Conservation (phyloP, 2,888 invertebrate species). For the Crioceris asparagi region DNA sequence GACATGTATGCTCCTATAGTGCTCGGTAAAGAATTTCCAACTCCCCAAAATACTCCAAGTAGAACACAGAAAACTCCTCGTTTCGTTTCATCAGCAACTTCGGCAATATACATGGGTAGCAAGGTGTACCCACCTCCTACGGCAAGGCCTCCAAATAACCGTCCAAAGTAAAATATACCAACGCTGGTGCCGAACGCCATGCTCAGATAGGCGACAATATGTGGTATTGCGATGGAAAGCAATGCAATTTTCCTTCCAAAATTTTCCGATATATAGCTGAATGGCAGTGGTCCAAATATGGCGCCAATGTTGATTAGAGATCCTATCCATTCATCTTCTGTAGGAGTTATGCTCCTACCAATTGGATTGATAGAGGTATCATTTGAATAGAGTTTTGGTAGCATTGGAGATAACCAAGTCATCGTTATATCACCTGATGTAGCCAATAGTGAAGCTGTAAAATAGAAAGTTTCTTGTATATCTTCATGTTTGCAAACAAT, state of each 20-base stretch:
- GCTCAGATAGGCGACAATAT: slow-evolving; percentile 20
- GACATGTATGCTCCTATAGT: slow-evolving; percentile 57
- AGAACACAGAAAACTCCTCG: slow-evolving; percentile 59
- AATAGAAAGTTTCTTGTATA: too few species aligned
- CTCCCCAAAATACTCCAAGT: slow-evolving; percentile 58
- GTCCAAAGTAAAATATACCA: slow-evolving; percentile 31
- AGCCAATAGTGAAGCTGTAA: too few species aligned
- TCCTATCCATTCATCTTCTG: slow-evolving; percentile 42
- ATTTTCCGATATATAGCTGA: slow-evolving; percentile 52
- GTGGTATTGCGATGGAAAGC: slow-evolving; percentile 37
- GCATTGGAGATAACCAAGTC: slow-evolving; percentile 24
- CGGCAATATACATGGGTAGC: slow-evolving; percentile 76
- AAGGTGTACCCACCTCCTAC: slow-evolving; percentile 61
- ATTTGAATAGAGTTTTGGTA: slow-evolving; percentile 22
- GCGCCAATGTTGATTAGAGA: slow-evolving; percentile 40
- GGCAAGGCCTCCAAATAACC: slow-evolving; percentile 47
- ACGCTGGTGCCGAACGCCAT: slow-evolving; percentile 21
- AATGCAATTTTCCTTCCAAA: slow-evolving; percentile 56
- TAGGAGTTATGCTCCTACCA: slow-evolving; percentile 23
- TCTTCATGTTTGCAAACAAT: too few species aligned
- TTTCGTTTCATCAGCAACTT: slow-evolving; percentile 64
- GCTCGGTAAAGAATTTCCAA: slow-evolving; percentile 60
- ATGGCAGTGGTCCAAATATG: slow-evolving; percentile 52
- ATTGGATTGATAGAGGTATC: slow-evolving; percentile 30
- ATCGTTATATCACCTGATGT: slow-evolving; percentile 22